These are phyloP conservation scores for Ennomos fuscantarius DNA, from an alignment of 2,888 invertebrate genomes.

Conservation along the genomic window DNA sequence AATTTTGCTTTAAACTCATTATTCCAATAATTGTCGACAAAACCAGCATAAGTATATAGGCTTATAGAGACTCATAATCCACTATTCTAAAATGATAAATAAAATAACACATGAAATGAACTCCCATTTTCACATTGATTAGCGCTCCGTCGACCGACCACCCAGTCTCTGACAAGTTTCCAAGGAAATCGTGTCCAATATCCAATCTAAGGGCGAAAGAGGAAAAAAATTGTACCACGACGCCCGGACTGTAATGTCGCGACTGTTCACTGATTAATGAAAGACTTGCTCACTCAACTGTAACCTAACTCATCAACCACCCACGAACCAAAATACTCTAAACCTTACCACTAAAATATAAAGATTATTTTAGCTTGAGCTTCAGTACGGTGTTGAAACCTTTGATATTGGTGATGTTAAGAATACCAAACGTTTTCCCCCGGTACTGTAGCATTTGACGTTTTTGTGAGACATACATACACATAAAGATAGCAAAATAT, in stretches of 20 bases:
- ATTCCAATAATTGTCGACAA: no score
- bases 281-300: constrained; percentile 74
- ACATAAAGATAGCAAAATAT: constrained; percentile 78
- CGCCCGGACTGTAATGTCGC: constrained; percentile 82
- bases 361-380: constrained; percentile 35
- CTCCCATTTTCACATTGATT: constrained; percentile 36
- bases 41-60: no score
- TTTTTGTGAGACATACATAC: constrained; percentile 79
- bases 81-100: no score
- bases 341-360: neutral
- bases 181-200: constrained; percentile 83
- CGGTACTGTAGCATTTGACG: constrained; percentile 83
- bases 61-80: no score
- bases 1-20: no score
- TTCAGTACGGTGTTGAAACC: constrained; percentile 31
- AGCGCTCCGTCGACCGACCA: constrained; percentile 63
- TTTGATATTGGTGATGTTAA: constrained; percentile 45
- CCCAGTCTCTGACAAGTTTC: constrained; percentile 74
- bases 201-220: constrained; percentile 81
- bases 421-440: constrained; percentile 84
- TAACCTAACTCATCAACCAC: constrained; percentile 55
- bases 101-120: constrained; percentile 35
- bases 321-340: constrained; percentile 20
- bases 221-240: constrained; percentile 81
- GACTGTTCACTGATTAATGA: constrained; percentile 83